Base-by-base conservation (phyloP, 2,797 vertebrate species). In the Argentina silus region DNA sequence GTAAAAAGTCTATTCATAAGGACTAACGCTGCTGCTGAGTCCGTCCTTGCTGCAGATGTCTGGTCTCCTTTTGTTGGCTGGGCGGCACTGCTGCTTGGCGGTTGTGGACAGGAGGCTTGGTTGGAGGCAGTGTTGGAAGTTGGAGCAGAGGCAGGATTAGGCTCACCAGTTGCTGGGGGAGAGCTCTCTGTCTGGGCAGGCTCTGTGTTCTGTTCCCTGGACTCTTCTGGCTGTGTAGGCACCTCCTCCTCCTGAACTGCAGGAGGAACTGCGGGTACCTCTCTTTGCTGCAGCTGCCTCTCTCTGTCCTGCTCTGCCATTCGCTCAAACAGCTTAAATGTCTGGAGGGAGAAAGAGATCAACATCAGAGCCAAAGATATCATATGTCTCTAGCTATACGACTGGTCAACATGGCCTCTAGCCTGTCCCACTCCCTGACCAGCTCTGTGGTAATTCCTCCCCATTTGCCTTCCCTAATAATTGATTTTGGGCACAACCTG, bases 241-340 rank as follows among this genome's bases (percentile, higher is more conserved):
- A 94, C 81, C 59, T 94, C 93, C 7, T 93, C 84, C 83, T 94
- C 90, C 53, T 92, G 94, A 44, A 92, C 90, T 0, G 84, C 91
- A 0, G 89, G 55, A 1, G 91, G 88, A 3, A 76, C 82, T 0
- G n/a, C 27, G 0, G 75, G 69, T 61, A 82, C 87, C 36, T 93
- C 92, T 64, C 89, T 93, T 15, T 81, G 93, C 77, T 95, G 94
- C 59, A 92, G 82, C 45, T 89, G 90, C 10, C 74, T 90, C 79
- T 96, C 95, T 0, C 96, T 90, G 76, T 98, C 97, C 45, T 95
- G 94, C 17, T 92, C 90, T 0, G 97, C 96, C 90, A 97, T 66
- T 15, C 93, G 93, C 81, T 98, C 97, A 67, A 97, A 98, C 69
- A 88, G 78, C 84, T 88, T 95, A 85, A 95, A 99, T 0, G 95